phyloP scores from a whole-genome alignment of 2,888 invertebrate genomes.

The Ochropleura leucogaster region DNA sequence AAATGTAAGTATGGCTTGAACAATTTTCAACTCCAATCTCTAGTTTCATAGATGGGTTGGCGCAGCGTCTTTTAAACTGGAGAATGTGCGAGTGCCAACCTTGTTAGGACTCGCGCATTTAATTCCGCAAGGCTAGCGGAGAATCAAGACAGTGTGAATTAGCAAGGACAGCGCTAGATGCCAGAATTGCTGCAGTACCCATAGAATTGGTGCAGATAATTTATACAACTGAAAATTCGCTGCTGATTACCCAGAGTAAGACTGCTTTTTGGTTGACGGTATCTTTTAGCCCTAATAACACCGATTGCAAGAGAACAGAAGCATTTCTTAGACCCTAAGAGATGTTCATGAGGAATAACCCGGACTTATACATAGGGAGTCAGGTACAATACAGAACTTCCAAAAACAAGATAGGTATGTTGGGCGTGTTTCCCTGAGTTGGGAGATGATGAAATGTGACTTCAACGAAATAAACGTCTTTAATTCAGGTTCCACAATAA shows the following conservation, averaged over 20 bases:
- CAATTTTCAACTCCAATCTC: conserved; percentile 14
- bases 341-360: neutral
- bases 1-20: conserved; percentile 20
- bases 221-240: neutral
- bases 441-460: too few species aligned
- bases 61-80: neutral
- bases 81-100: conserved; percentile 29
- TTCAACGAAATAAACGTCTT: too few species aligned
- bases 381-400: neutral
- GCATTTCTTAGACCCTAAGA: neutral
- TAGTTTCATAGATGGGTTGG: neutral
- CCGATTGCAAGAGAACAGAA: neutral
- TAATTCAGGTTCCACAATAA: too few species aligned
- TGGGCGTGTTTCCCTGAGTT: too few species aligned
- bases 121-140: conserved; percentile 49
- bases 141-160: conserved; percentile 37
- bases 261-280: neutral
- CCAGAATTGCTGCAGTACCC: neutral
- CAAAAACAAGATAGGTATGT: neutral
- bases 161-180: conserved; percentile 26
- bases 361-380: neutral
- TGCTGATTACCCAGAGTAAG: neutral
- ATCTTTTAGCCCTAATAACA: neutral
- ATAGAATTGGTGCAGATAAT: conserved; percentile 1
- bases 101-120: conserved; percentile 33